These are phyloP conservation scores for Ptychodera flava DNA, from an alignment of 35 echinoderm and acorn worm species.

Conservation along the genomic window DNA sequence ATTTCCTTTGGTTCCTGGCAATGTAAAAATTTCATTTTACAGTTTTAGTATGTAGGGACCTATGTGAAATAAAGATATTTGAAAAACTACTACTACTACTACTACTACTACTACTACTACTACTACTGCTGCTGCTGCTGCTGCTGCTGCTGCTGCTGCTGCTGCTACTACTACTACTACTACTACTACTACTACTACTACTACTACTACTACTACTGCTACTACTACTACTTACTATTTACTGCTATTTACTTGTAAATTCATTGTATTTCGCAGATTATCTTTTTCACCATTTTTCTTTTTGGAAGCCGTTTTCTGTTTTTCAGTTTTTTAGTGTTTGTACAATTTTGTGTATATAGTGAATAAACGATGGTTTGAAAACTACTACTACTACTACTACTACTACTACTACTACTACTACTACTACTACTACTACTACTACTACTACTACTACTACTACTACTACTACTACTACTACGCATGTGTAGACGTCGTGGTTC, in stretches of 20 bases:
- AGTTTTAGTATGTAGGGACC: too few species aligned
- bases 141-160: constrained; percentile 26
- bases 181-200: constrained; percentile 33
- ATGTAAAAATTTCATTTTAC: too few species aligned
- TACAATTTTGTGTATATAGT: too few species aligned
- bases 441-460: constrained; percentile 22
- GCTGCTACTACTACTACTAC: constrained; percentile 37
- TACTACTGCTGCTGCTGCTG: constrained; percentile 19
- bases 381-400: neutral
- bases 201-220: constrained; percentile 27
- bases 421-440: constrained; percentile 18
- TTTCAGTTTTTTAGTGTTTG: neutral
- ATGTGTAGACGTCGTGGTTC: too few species aligned
- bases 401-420: constrained; percentile 1
- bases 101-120: constrained; percentile 25
- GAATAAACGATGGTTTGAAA: too few species aligned
- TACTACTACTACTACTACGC: constrained; percentile 20
- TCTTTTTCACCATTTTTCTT: neutral
- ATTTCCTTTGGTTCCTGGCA: too few species aligned
- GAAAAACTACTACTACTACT: constrained; percentile 25
- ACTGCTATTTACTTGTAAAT: too few species aligned
- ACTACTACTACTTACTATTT: constrained; percentile 4
- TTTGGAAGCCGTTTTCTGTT: neutral
- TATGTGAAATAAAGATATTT: too few species aligned
- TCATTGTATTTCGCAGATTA: too few species aligned